phyloP scores from a whole-genome alignment of 2,888 invertebrate genomes.

The Cheilosia vernalis region DNA sequence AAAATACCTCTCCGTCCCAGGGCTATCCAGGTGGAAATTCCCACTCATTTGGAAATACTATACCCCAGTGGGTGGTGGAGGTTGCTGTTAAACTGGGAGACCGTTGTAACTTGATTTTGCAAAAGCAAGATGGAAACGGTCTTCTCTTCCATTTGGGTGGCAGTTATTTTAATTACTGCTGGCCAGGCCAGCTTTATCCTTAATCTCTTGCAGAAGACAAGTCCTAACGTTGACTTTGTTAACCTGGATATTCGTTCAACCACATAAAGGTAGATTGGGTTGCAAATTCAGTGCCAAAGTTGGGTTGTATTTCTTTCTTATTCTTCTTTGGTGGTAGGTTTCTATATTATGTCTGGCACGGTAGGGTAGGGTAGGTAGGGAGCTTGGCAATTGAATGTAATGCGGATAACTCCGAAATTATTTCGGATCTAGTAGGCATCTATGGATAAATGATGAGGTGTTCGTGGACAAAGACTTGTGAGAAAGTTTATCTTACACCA shows the following conservation, averaged over 20 bases:
- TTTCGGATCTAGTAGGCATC: not conserved
- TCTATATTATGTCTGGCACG: not conserved
- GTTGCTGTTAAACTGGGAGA: not conserved
- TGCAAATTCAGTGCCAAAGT: slow-evolving; percentile 31
- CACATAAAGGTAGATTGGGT: slow-evolving; percentile 48
- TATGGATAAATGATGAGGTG: too few relatives aligned
- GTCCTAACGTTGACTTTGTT: slow-evolving; percentile 35
- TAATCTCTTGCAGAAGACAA: slow-evolving; percentile 35
- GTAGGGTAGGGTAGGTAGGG: not conserved
- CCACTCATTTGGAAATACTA: slow-evolving; percentile 25
- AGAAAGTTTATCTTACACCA: too few relatives aligned
- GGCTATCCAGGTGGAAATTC: slow-evolving; percentile 1
- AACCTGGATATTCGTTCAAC: slow-evolving; percentile 47
- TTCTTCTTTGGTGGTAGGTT: not conserved
- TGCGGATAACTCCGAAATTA: not conserved
- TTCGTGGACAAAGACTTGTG: too few relatives aligned
- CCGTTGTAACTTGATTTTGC: slow-evolving; percentile 17
- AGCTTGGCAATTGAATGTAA: not conserved
- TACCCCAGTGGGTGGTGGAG: not conserved
- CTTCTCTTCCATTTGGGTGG: slow-evolving; percentile 30
- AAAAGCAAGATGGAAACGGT: slow-evolving; percentile 9
- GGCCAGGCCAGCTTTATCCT: slow-evolving; percentile 29
- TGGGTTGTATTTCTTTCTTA: not conserved
- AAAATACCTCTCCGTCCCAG: not conserved
- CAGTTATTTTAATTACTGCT: slow-evolving; percentile 57